Evolutionary conservation across 37 sponge, comb jelly and placozoan genomes (phyloP), one percentile per base, ranked within the genome.

Genomic region (Tethya wilhelma): DNA sequence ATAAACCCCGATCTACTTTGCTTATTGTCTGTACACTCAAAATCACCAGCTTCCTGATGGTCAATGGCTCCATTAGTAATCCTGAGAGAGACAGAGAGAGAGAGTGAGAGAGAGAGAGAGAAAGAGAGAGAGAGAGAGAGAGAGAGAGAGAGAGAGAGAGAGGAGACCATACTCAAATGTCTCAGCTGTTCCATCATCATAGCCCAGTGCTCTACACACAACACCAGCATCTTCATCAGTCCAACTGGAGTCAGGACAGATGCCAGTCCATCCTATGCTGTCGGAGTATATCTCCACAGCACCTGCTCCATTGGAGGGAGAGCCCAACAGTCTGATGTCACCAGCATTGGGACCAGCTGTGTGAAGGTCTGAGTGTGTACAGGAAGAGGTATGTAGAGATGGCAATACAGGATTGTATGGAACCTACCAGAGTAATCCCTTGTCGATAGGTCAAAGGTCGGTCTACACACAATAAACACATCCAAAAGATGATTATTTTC

Each of bases 391-490:
- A n/a, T n/a, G n/a, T n/a, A n/a, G n/a, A n/a, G n/a, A n/a, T n/a
- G n/a, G n/a, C n/a, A n/a, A n/a, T n/a, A n/a, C n/a, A n/a, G n/a
- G n/a, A n/a, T n/a, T n/a, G n/a, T n/a, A n/a, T n/a, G n/a, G n/a
- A n/a, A n/a, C n/a, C n/a, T n/a, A n/a, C n/a, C n/a, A n/a, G n/a
- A n/a, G n/a, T n/a, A n/a, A n/a, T n/a, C n/a, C n/a, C n/a, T n/a
- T n/a, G n/a, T n/a, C n/a, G n/a, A n/a, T n/a, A n/a, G 11, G 6
- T 43, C 43, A 4, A 2, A 7, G 29, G 8, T 2, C 20, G 59
- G 82, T 59, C 71, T 57, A 39, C 82, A 82, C 64, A 82, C 82
- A 19, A 82, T 41, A 40, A 33, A 43, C 38, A 53, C 82, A 82
- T 72, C 82, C 40, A 2, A 28, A 17, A 32, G 20, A 41, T 72